Percentiles rank a stretch among this genome's conserved stretches.
Conservation (phyloP, 2,888 invertebrate genomes). For the Melanostoma mellinum region DNA sequence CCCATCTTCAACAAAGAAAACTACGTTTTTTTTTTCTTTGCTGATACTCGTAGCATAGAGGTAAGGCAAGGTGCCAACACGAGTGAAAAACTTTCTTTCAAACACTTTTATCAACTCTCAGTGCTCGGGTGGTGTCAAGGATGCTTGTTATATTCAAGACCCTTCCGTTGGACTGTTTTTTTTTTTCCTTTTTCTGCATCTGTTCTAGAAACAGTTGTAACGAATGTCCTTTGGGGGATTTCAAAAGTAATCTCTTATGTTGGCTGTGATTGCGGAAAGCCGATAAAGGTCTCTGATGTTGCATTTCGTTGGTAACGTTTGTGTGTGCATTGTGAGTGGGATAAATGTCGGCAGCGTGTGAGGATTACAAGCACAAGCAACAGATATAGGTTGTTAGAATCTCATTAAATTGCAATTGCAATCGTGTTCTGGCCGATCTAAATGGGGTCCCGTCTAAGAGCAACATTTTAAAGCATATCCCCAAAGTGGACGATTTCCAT, state of each 20-base stretch:
- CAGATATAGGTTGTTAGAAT: conserved; percentile 53
- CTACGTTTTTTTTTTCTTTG: conserved; percentile 3
- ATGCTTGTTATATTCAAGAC: conserved; percentile 67
- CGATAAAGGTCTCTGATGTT: conserved; percentile 59
- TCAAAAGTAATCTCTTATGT: conserved; percentile 70
- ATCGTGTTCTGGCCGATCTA: conserved; percentile 62
- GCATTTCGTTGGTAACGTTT: conserved; percentile 55
- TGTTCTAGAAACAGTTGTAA: conserved; percentile 56
- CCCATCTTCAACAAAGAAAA: conserved; percentile 37
- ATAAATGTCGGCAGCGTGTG: conserved; percentile 63
- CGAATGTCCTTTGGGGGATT: conserved; percentile 71
- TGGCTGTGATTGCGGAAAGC: conserved; percentile 68
- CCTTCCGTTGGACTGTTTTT: conserved; percentile 15
- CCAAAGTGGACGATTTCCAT: conserved; percentile 32
- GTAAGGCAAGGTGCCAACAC: conserved; percentile 61
- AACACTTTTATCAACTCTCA: conserved; percentile 71
- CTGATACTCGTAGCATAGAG: conserved; percentile 34
- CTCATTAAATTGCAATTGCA: conserved; percentile 70
- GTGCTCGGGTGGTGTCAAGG: conserved; percentile 54
- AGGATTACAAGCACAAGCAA: conserved; percentile 51
- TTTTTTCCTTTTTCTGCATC: conserved; percentile 7
- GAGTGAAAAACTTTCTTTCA: conserved; percentile 69
- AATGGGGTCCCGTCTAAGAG: conserved; percentile 36
- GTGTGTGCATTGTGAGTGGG: conserved; percentile 1
- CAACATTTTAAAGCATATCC: conserved; percentile 35